Evolutionary conservation across 2,888 invertebrate species (phyloP).

Genomic region (Calliphora vomitoria): DNA sequence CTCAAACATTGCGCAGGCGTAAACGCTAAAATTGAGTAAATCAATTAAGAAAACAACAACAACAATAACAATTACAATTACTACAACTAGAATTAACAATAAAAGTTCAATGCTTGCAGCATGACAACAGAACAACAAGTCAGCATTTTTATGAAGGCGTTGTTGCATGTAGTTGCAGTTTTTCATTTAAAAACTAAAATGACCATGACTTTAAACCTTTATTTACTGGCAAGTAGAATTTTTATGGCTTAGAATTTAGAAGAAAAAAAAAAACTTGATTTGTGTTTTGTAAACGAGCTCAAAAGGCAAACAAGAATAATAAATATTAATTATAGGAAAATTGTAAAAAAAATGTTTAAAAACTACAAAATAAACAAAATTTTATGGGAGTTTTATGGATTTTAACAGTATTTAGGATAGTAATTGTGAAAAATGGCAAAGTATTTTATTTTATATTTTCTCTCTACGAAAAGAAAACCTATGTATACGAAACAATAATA

Average conservation of each 20-base stretch:
- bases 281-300: neutral
- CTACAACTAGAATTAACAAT: neutral
- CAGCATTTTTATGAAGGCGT: constrained; percentile 32
- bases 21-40: constrained; percentile 21
- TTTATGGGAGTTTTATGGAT: no score
- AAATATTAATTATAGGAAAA: neutral
- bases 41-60: constrained; percentile 11
- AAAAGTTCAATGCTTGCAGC: constrained; percentile 54
- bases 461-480: no score
- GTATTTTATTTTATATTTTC: no score
- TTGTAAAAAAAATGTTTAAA: neutral
- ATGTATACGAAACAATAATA: no score
- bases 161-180: constrained; percentile 51
- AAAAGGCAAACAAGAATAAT: neutral
- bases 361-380: neutral
- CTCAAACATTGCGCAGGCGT: constrained; percentile 53
- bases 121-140: constrained; percentile 20
- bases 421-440: no score
- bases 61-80: neutral
- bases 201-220: constrained; percentile 77
- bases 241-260: constrained; percentile 27
- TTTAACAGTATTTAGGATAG: no score
- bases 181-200: constrained; percentile 56
- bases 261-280: constrained; percentile 23
- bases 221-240: constrained; percentile 46